Evolutionary conservation across 2,797 vertebrate species (phyloP).

Genomic region (Pseudochirops corinnae): DNA sequence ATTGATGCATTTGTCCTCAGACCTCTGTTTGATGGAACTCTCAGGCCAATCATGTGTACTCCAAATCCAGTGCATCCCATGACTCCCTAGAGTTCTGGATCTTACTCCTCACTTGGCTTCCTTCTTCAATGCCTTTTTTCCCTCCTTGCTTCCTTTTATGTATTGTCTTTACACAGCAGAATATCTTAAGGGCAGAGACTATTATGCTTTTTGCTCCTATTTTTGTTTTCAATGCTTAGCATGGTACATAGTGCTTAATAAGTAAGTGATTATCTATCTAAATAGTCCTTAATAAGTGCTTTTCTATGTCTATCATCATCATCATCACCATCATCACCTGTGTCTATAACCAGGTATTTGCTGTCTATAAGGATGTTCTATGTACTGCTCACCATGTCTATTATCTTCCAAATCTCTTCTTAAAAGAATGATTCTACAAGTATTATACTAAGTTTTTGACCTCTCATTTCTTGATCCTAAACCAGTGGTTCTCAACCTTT

Average conservation of each 20-base stretch:
- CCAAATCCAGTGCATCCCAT: neutral
- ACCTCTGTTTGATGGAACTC: neutral
- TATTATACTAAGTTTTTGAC: neutral
- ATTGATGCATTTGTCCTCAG: neutral
- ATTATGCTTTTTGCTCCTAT: neutral
- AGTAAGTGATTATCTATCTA: neutral
- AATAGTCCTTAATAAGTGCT: neutral
- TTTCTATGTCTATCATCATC: neutral
- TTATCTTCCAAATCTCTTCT: neutral
- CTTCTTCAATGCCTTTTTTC: neutral
- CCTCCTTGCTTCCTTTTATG: neutral
- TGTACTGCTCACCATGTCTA: neutral
- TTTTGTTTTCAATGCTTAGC: neutral
- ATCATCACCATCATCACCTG: neutral
- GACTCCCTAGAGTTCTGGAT: neutral
- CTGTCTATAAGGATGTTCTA: neutral
- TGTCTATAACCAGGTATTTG: neutral
- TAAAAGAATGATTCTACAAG: neutral
- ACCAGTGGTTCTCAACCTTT: no score
- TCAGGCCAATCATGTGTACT: neutral
- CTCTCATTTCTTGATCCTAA: no score
- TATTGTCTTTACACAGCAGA: neutral
- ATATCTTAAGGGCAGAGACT: neutral
- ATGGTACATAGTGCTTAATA: neutral
- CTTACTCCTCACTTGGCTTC: neutral